phyloP scores from a whole-genome alignment of 2,888 invertebrate genomes.

The Drosophila paracracens region DNA sequence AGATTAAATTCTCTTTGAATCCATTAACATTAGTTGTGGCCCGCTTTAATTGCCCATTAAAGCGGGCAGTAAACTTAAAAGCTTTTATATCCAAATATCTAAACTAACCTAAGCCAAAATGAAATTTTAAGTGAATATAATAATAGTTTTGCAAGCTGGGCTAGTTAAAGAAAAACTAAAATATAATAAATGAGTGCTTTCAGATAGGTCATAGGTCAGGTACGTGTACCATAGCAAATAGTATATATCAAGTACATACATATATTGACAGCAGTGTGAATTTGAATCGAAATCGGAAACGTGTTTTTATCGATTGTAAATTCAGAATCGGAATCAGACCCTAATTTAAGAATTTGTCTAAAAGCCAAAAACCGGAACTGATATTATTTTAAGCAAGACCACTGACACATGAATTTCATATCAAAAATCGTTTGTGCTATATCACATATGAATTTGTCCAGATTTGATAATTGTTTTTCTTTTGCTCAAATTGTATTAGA shows the following conservation, averaged over 20 bases:
- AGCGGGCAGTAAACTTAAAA: not conserved
- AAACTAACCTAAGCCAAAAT: not conserved
- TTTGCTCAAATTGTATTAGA: not conserved
- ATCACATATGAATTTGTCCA: not conserved
- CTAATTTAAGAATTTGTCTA: not conserved
- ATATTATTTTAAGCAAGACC: not conserved
- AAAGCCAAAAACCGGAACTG: fast-evolving
- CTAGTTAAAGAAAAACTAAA: not conserved
- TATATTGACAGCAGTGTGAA: not conserved
- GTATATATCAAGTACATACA: too few species aligned
- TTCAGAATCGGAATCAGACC: not conserved
- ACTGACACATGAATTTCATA: not conserved
- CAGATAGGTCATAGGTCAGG: not conserved
- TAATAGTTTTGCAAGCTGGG: too few species aligned
- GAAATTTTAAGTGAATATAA: not conserved
- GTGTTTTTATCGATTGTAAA: not conserved
- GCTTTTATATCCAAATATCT: not conserved
- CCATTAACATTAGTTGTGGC: slow-evolving; percentile 16
- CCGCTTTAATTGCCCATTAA: slow-evolving; percentile 22
- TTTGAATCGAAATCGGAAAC: not conserved
- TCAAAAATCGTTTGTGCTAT: not conserved
- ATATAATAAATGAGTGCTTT: not conserved
- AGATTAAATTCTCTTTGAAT: slow-evolving; percentile 11
- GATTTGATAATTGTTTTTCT: not conserved
- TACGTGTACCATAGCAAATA: too few species aligned